Evolutionary conservation across 2,888 invertebrate genomes (phyloP).

Genomic region (Pterostichus madidus): DNA sequence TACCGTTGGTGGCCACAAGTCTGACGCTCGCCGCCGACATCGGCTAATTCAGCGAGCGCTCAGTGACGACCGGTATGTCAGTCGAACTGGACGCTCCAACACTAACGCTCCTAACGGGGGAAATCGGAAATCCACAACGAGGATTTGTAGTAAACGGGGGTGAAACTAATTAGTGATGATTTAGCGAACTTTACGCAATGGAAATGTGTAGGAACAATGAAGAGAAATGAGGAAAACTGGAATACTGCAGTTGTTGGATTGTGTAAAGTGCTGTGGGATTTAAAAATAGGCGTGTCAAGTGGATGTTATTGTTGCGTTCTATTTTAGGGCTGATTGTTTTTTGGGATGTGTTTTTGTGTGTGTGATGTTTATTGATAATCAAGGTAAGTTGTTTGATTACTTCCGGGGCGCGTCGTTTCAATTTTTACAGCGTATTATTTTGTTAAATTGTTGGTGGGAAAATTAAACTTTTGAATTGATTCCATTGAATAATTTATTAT

Average conservation of each 20-base stretch:
- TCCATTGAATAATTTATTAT: no score
- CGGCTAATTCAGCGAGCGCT: slow-evolving; percentile 6
- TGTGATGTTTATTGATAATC: slow-evolving; percentile 69
- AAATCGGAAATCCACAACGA: no score
- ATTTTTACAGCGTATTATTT: slow-evolving; percentile 2
- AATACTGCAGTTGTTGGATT: neutral
- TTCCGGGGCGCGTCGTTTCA: neutral
- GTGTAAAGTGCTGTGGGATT: slow-evolving; percentile 39
- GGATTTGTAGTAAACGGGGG: neutral
- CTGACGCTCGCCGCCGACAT: slow-evolving; percentile 26
- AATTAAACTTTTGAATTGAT: neutral
- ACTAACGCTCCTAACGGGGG: neutral
- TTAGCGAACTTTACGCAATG: neutral
- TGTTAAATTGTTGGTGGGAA: neutral
- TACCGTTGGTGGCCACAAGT: slow-evolving; percentile 20
- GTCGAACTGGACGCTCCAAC: slow-evolving; percentile 43
- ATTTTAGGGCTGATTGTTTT: slow-evolving; percentile 64
- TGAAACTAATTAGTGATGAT: neutral
- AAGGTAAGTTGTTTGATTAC: slow-evolving; percentile 67
- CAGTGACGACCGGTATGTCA: slow-evolving; percentile 57
- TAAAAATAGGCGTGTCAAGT: slow-evolving; percentile 62
- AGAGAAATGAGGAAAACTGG: neutral
- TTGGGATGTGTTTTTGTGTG: slow-evolving; percentile 59
- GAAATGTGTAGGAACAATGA: neutral
- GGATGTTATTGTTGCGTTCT: slow-evolving; percentile 57